These are phyloP conservation scores for Tragelaphus strepsiceros DNA, from an alignment of 2,113 vertebrate genomes.

Conservation along the genomic window DNA sequence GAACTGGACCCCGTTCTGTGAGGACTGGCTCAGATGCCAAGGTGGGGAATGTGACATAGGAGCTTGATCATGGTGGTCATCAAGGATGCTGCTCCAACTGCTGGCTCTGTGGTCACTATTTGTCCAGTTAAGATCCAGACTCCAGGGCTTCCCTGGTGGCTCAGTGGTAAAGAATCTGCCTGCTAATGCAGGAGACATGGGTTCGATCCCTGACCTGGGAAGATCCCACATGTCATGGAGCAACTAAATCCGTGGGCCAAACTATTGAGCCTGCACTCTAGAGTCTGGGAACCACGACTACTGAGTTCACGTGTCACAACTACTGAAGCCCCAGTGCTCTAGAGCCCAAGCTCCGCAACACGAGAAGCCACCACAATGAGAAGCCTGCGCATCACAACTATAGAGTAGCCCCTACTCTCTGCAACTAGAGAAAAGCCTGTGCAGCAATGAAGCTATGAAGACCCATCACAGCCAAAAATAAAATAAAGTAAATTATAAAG, in stretches of 20 bases:
- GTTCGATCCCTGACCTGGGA: background rate
- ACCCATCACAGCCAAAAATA: background rate
- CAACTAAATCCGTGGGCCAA: background rate
- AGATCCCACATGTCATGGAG: background rate
- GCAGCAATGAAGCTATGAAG: background rate
- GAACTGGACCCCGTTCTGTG: background rate
- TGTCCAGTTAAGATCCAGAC: background rate
- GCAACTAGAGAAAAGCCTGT: background rate
- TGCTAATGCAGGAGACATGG: background rate
- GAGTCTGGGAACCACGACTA: background rate
- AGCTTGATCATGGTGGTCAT: background rate
- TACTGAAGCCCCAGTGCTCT: background rate
- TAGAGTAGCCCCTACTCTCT: background rate
- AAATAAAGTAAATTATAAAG: background rate
- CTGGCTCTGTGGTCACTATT: background rate
- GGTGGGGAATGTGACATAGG: background rate
- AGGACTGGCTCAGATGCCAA: background rate
- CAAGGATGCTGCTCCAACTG: background rate
- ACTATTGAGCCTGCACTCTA: background rate
- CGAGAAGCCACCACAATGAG: background rate
- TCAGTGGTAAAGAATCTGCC: background rate
- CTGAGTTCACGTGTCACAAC: background rate
- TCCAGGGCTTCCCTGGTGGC: background rate
- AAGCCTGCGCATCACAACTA: fast-evolving
- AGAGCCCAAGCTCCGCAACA: background rate